These are phyloP conservation scores for Cyprinella venusta DNA, from an alignment of 2,797 vertebrate species.

Conservation along the genomic window DNA sequence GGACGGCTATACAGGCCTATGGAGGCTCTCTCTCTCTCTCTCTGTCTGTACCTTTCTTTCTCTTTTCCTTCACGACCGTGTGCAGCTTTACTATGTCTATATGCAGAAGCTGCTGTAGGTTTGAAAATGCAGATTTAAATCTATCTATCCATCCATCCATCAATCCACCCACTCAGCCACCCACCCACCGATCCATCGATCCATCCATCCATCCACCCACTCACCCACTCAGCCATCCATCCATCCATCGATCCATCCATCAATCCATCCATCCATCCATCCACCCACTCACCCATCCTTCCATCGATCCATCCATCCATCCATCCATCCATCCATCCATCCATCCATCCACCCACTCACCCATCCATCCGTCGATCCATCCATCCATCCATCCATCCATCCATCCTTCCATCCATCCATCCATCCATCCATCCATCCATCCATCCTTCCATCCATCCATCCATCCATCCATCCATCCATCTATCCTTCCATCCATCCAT, in stretches of 20 bases:
- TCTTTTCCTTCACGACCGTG: no score
- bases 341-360: rapidly evolving
- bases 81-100: neutral
- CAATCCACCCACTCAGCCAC: rapidly evolving
- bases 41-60: no score
- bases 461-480: neutral
- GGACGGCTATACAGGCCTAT: constrained; percentile 52
- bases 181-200: no score
- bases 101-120: neutral
- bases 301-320: neutral
- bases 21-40: constrained; percentile 49
- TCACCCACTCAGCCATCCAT: no score
- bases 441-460: rapidly evolving
- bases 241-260: no score
- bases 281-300: rapidly evolving
- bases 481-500: no score
- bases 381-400: no score
- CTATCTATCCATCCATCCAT: neutral
- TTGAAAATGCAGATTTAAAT: neutral
- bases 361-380: neutral
- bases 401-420: neutral
- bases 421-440: neutral
- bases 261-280: no score
- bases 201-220: neutral
- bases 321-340: rapidly evolving